phyloP scores from a whole-genome alignment of 2,888 invertebrate species.

The Polietes domitor region DNA sequence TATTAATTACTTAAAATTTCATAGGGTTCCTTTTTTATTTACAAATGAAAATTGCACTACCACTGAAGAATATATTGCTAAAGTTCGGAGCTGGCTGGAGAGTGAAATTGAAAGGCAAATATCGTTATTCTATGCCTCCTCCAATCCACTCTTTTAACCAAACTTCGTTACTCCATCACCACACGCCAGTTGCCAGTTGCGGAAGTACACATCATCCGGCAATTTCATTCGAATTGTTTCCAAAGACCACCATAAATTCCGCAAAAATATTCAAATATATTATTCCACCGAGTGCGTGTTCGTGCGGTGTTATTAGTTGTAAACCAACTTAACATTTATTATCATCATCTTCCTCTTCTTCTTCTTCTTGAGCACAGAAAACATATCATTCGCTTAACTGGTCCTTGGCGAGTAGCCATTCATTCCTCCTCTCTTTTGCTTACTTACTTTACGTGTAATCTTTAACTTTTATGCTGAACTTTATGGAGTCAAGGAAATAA shows the following conservation, averaged over 20 bases:
- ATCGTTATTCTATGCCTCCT: too few relatives aligned
- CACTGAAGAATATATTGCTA: too few relatives aligned
- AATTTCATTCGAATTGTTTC: too few relatives aligned
- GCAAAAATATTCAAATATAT: constrained; percentile 14
- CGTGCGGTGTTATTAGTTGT: constrained; percentile 14
- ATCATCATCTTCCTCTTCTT: not conserved
- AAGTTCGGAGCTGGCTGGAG: too few relatives aligned
- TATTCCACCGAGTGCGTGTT: constrained; percentile 4
- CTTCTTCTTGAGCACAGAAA: not conserved
- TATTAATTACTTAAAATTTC: not conserved
- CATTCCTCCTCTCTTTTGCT: not conserved
- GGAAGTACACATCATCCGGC: too few relatives aligned
- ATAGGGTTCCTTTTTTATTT: too few relatives aligned
- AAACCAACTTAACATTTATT: constrained; percentile 33
- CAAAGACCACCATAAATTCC: not conserved
- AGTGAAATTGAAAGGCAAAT: too few relatives aligned
- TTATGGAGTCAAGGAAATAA: not conserved
- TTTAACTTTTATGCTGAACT: constrained; percentile 15
- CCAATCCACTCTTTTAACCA: too few relatives aligned
- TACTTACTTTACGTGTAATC: not conserved
- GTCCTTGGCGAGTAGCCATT: constrained; percentile 44
- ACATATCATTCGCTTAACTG: constrained; percentile 39
- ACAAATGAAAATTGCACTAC: too few relatives aligned
- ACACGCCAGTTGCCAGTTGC: too few relatives aligned
- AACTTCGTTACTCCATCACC: too few relatives aligned